Percentiles rank a stretch among this genome's conserved stretches.
Evolutionary conservation across 2,113 vertebrate species (phyloP).

Genomic region (Haemorhous mexicanus): DNA sequence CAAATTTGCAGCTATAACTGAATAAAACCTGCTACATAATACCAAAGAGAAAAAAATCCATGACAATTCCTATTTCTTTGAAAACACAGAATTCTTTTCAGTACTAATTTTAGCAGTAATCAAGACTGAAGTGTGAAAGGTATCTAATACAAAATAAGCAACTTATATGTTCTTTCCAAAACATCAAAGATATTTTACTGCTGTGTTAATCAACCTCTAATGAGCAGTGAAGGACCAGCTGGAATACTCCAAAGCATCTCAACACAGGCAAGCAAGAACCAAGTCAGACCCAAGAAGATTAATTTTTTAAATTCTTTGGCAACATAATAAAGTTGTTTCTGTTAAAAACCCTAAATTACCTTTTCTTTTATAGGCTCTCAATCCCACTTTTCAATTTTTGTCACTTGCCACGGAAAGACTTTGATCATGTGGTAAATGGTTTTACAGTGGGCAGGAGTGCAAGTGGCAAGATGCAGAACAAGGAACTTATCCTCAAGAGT

Average conservation of each 20-base stretch:
- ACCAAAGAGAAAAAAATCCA: background rate
- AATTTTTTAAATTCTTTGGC: background rate
- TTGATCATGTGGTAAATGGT: background rate
- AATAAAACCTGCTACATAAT: background rate
- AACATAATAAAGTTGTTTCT: background rate
- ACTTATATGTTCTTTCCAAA: background rate
- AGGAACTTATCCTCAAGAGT: constrained; percentile 1
- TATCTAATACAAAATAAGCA: background rate
- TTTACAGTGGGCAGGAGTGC: background rate
- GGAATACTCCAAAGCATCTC: background rate
- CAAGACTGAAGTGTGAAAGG: background rate
- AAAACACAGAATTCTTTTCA: background rate
- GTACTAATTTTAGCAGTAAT: background rate
- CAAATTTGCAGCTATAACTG: background rate
- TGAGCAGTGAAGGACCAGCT: background rate
- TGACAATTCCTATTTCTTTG: background rate
- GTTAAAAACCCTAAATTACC: background rate
- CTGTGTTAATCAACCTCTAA: background rate
- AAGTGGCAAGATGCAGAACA: background rate
- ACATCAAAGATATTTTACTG: background rate
- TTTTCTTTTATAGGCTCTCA: background rate
- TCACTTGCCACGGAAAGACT: background rate
- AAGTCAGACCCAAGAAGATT: background rate
- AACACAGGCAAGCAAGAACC: background rate
- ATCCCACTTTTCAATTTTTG: background rate